Evolutionary conservation across 2,888 invertebrate genomes (phyloP).

Genomic region (Dendrolimus pini): DNA sequence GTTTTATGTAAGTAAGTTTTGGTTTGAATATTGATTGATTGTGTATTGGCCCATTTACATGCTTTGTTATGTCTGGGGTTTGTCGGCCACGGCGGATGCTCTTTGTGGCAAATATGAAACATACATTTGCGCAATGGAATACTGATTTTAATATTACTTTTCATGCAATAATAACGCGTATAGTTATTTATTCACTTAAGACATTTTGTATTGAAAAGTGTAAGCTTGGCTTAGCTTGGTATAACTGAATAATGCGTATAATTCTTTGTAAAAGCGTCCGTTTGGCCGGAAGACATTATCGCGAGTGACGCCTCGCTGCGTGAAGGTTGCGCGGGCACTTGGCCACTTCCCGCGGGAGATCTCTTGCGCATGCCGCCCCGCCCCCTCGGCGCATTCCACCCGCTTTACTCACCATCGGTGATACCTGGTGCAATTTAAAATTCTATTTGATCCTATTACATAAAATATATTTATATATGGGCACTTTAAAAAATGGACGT

Average conservation of each 20-base stretch:
- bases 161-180: not conserved
- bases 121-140: conserved; percentile 7
- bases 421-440: not conserved
- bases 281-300: not conserved
- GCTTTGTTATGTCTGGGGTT: conserved; percentile 37
- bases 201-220: too few species aligned
- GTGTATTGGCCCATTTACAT: not conserved
- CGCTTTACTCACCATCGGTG: conserved; percentile 10
- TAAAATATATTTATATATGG: too few species aligned
- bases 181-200: too few species aligned
- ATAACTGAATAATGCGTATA: not conserved
- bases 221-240: not conserved
- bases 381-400: conserved; percentile 21
- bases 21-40: too few species aligned
- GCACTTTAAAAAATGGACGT: too few species aligned
- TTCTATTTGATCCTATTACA: too few species aligned
- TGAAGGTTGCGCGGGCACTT: not conserved
- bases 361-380: conserved; percentile 3
- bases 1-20: too few species aligned
- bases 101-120: conserved; percentile 29
- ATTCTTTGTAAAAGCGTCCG: not conserved
- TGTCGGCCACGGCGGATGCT: conserved; percentile 33
- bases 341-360: conserved; percentile 14
- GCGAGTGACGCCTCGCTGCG: not conserved
- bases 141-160: conserved; percentile 7